These are phyloP conservation scores for Talpa occidentalis DNA, from an alignment of 2,113 vertebrate species.

Conservation along the genomic window DNA sequence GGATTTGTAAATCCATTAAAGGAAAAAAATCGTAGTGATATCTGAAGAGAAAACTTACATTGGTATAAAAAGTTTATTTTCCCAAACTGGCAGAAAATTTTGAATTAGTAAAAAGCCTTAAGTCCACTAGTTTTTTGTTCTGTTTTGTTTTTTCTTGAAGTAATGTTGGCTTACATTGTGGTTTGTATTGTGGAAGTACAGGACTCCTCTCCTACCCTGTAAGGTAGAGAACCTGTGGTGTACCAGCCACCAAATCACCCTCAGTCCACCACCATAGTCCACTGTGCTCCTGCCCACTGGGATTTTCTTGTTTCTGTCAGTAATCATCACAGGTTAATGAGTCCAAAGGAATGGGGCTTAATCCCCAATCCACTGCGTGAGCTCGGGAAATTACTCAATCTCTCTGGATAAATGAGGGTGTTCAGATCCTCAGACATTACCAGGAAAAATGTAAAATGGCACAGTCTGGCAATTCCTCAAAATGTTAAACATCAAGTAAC, in stretches of 20 bases:
- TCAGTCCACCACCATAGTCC: no score
- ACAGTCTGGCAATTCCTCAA: neutral
- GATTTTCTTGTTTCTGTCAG: neutral
- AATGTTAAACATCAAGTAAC: neutral
- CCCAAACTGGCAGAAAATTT: neutral
- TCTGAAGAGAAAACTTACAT: neutral
- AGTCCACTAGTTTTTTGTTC: no score
- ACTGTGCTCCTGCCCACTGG: neutral
- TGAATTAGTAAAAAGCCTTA: neutral
- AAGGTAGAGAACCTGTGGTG: no score
- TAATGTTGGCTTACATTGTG: no score
- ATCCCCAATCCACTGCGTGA: neutral
- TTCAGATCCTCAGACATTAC: neutral
- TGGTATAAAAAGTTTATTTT: constrained; percentile 32
- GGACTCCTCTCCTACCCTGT: no score
- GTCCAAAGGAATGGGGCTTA: neutral
- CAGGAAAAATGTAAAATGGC: neutral
- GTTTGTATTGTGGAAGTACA: no score
- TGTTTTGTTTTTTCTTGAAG: no score
- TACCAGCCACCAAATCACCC: no score
- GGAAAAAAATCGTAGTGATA: neutral
- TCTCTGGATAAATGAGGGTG: neutral
- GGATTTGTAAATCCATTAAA: neutral
- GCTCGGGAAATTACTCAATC: neutral
- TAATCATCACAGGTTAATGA: neutral